A percentile compares a stretch with the other conserved stretches of the same genome.
phyloP scores from a whole-genome alignment of 2,113 vertebrate species.

The Catharus fuscescens region DNA sequence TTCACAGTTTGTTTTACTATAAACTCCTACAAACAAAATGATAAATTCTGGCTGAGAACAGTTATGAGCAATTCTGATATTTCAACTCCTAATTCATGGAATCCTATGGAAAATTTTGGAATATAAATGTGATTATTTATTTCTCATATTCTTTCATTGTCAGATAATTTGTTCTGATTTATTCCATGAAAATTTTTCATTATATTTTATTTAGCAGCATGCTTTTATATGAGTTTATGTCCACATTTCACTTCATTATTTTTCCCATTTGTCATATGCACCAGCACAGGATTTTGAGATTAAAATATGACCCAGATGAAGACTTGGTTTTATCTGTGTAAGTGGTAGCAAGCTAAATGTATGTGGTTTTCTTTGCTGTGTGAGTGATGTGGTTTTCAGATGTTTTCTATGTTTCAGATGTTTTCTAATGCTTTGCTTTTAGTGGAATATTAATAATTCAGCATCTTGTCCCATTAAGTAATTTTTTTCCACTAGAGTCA shows the following conservation, averaged over 20 bases:
- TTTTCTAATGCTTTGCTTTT: slow-evolving; percentile 22
- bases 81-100: background rate
- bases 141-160: background rate
- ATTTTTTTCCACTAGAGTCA: background rate
- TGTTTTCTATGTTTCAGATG: slow-evolving; percentile 39
- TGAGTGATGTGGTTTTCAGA: slow-evolving; percentile 43
- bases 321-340: slow-evolving; percentile 82
- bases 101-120: background rate
- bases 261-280: slow-evolving; percentile 76
- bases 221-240: slow-evolving; percentile 30
- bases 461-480: background rate
- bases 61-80: background rate
- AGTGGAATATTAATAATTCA: slow-evolving; percentile 10
- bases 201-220: background rate
- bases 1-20: background rate
- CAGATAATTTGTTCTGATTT: background rate
- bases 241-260: slow-evolving; percentile 61
- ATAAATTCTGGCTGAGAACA: background rate
- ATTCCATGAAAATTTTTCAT: background rate
- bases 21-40: background rate
- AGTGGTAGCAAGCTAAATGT: slow-evolving; percentile 70
- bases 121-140: background rate
- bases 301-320: slow-evolving; percentile 76
- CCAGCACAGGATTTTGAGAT: slow-evolving; percentile 77
- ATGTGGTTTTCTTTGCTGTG: slow-evolving; percentile 70